Conservation (phyloP, 2,797 vertebrate genomes). For the Rhinophrynus dorsalis region DNA sequence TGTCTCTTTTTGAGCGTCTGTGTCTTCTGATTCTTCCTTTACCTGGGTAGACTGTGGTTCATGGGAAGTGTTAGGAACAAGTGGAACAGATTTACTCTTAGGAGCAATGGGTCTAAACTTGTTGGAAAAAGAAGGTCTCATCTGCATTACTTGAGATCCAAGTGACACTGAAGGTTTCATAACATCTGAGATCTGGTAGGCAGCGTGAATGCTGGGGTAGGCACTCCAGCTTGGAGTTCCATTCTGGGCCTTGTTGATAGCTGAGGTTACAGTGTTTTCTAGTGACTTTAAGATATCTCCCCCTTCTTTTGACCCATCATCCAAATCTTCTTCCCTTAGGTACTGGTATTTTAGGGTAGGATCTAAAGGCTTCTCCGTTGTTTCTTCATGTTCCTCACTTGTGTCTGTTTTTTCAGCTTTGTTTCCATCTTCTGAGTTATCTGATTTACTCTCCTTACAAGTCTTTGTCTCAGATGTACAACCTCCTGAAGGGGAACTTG, state of each 20-base stretch:
- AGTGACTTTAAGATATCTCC: slow-evolving; percentile 97
- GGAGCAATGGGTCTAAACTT: slow-evolving; percentile 94
- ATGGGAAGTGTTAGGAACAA: slow-evolving; percentile 69
- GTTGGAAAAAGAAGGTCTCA: slow-evolving; percentile 87
- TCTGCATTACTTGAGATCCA: slow-evolving; percentile 84
- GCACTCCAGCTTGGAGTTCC: slow-evolving; percentile 98
- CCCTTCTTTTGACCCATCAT: slow-evolving; percentile 89
- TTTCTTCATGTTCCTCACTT: slow-evolving; percentile 80
- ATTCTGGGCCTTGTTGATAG: slow-evolving; percentile 98
- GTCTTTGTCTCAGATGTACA: slow-evolving; percentile 70
- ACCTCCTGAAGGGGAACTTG: slow-evolving; percentile 76
- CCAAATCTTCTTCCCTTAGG: slow-evolving; percentile 95
- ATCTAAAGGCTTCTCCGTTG: slow-evolving; percentile 81
- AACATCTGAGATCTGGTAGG: slow-evolving; percentile 94
- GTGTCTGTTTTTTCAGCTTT: slow-evolving; percentile 79
- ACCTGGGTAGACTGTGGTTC: slow-evolving; percentile 83
- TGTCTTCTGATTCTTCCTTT: slow-evolving; percentile 86
- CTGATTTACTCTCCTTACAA: slow-evolving; percentile 79
- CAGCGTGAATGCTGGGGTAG: slow-evolving; percentile 96
- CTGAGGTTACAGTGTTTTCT: slow-evolving; percentile 97
- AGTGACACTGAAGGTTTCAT: slow-evolving; percentile 81
- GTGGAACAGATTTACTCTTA: slow-evolving; percentile 82
- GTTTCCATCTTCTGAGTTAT: slow-evolving; percentile 65
- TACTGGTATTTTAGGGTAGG: slow-evolving; percentile 92
- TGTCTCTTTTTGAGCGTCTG: slow-evolving; percentile 60